A percentile compares a stretch with the other conserved stretches of the same genome.
Conservation (phyloP, 1,140 invertebrate species). For the Chlorops oryzae region DNA sequence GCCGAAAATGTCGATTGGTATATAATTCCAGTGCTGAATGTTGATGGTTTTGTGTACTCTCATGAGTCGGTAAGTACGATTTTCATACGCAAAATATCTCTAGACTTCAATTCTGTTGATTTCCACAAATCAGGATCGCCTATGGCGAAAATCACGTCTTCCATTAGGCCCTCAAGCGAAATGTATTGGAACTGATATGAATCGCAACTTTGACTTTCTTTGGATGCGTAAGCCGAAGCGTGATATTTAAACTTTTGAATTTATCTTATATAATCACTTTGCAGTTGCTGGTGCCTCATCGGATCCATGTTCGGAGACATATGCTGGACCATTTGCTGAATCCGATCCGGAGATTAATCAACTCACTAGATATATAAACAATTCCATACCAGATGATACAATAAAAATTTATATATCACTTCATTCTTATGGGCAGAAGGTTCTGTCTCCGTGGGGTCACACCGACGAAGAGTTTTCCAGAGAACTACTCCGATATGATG, state of each 20-base stretch:
- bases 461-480: conserved; percentile 45
- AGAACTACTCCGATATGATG: conserved; percentile 51
- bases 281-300: conserved; percentile 50
- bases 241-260: too few relatives aligned
- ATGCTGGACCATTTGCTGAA: conserved; percentile 53
- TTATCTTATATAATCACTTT: too few relatives aligned
- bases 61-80: conserved; percentile 50
- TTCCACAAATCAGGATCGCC: conserved; percentile 45
- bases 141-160: conserved; percentile 63
- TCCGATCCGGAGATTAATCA: conserved; percentile 57
- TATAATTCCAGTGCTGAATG: conserved; percentile 63
- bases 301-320: conserved; percentile 54
- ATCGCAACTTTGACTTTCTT: conserved; percentile 63
- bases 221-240: conserved; percentile 56
- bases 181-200: conserved; percentile 60
- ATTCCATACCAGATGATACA: conserved; percentile 33
- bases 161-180: conserved; percentile 31
- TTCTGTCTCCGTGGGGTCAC: conserved; percentile 49
- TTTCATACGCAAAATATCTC: background rate
- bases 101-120: background rate
- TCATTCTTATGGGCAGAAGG: conserved; percentile 51
- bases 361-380: conserved; percentile 42
- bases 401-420: conserved; percentile 50
- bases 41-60: conserved; percentile 63
- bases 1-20: conserved; percentile 64